Evolutionary conservation across 2,113 vertebrate genomes (phyloP).

Genomic region (Marmota flaviventris): DNA sequence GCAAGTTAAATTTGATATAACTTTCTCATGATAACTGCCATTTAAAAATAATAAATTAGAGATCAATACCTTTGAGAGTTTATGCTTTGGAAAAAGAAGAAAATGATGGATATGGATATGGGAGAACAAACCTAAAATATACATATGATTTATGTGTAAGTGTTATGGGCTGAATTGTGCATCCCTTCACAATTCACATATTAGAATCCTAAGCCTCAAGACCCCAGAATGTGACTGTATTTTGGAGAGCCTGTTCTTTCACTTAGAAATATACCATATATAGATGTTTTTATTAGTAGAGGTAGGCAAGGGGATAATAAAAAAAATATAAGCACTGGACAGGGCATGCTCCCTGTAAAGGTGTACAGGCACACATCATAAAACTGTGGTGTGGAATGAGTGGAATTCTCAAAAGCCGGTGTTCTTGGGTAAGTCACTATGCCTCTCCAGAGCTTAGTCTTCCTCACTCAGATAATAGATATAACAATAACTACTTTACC

Average conservation of each 20-base stretch:
- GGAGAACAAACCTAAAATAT: background rate
- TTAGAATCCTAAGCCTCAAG: background rate
- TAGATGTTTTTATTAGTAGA: background rate
- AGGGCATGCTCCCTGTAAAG: background rate
- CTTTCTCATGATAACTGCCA: background rate
- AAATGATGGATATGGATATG: background rate
- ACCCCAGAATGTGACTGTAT: background rate
- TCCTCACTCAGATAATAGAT: background rate
- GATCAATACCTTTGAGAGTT: background rate
- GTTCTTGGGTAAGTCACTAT: background rate
- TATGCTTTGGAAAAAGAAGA: background rate
- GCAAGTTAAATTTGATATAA: background rate
- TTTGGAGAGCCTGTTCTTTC: background rate
- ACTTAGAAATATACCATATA: background rate
- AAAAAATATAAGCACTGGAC: background rate
- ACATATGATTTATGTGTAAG: background rate
- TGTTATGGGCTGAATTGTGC: background rate
- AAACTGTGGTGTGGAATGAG: background rate
- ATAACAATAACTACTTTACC: background rate
- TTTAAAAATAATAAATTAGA: background rate
- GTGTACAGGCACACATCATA: background rate
- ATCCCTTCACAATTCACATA: background rate
- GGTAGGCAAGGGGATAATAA: background rate
- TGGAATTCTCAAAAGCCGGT: background rate
- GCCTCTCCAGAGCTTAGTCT: background rate